These are phyloP conservation scores for Callyntrura sp. DNA, from an alignment of 2,888 invertebrate genomes.

Conservation along the genomic window DNA sequence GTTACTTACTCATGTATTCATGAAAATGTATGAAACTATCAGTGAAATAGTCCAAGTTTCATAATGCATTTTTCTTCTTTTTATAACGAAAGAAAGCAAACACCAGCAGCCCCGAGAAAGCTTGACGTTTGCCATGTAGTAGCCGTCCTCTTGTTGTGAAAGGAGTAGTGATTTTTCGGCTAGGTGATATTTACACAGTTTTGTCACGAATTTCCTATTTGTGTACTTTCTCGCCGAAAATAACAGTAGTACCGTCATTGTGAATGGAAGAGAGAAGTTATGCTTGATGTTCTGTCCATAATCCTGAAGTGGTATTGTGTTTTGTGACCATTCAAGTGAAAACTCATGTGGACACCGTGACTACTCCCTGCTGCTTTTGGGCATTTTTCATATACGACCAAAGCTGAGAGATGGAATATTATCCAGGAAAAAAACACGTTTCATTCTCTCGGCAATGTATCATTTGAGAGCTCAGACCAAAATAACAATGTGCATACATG, in stretches of 20 bases:
- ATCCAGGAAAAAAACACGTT: constrained; percentile 12
- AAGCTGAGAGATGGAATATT: constrained; percentile 12
- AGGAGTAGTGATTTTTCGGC: constrained; percentile 60
- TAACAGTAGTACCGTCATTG: constrained; percentile 3
- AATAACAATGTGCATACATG: no score
- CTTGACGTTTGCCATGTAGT: constrained; percentile 6
- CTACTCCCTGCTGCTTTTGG: constrained; percentile 57
- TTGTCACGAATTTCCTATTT: constrained; percentile 71
- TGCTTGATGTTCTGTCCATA: constrained; percentile 30
- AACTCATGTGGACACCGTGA: constrained; percentile 65
- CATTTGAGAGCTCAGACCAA: neutral
- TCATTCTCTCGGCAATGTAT: neutral
- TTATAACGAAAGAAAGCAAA: constrained; percentile 5
- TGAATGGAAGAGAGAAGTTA: constrained; percentile 3
- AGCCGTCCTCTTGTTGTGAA: neutral
- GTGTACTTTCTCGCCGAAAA: constrained; percentile 44
- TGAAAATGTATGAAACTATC: constrained; percentile 70
- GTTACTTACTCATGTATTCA: constrained; percentile 65
- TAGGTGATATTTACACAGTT: constrained; percentile 68
- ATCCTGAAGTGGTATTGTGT: constrained; percentile 41
- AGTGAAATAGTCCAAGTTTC: constrained; percentile 50
- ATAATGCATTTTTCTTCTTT: constrained; percentile 26
- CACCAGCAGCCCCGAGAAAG: neutral
- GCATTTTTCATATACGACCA: constrained; percentile 40
- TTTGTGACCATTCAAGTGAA: constrained; percentile 57